Percentiles rank a stretch among this genome's conserved stretches.
These are phyloP conservation scores for Ganaspis sp. DNA, from an alignment of 1,140 invertebrate species.

Conservation along the genomic window DNA sequence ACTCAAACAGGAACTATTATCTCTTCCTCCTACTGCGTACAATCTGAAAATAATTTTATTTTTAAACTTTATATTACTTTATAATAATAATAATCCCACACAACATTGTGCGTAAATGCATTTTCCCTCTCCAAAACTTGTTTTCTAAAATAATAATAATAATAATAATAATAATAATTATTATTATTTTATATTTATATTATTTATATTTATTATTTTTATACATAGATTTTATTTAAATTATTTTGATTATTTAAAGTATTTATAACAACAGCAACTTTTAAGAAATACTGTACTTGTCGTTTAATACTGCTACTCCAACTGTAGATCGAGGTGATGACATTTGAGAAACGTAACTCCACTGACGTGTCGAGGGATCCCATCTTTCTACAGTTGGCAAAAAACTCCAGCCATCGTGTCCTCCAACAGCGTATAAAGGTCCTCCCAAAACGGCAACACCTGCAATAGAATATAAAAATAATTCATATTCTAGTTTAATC, in stretches of 20 bases:
- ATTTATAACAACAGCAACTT: no score
- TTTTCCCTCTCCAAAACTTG: no score
- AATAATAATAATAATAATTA: no score
- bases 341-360: slow-evolving; percentile 94
- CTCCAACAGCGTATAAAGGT: slow-evolving; percentile 95
- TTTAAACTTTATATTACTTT: no score
- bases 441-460: slow-evolving; percentile 92
- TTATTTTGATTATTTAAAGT: no score
- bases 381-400: slow-evolving; percentile 94
- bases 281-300: no score
- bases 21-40: slow-evolving; percentile 95
- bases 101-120: no score
- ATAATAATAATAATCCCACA: no score
- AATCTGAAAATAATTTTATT: slow-evolving; percentile 79
- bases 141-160: no score
- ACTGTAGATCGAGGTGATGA: slow-evolving; percentile 90
- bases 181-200: no score
- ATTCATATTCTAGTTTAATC: neutral
- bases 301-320: slow-evolving; percentile 91
- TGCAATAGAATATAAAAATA: slow-evolving; percentile 52
- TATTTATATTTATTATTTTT: no score
- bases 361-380: slow-evolving; percentile 90
- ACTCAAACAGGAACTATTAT: slow-evolving; percentile 92
- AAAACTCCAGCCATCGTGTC: slow-evolving; percentile 96
- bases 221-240: no score